These are phyloP conservation scores for Tholera decimalis DNA, from an alignment of 2,888 invertebrate genomes.

Conservation along the genomic window DNA sequence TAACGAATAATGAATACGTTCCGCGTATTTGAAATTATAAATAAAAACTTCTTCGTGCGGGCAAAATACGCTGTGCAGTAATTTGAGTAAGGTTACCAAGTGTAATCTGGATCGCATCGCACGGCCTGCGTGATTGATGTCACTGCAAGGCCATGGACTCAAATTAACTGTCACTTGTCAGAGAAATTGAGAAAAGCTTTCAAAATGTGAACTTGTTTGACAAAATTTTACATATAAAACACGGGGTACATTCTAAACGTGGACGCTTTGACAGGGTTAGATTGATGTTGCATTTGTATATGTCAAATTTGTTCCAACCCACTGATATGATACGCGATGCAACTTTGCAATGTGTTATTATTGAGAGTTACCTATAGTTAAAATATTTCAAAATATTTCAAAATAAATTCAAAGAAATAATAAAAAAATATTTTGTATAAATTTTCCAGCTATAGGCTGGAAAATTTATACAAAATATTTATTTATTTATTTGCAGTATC, in stretches of 20 bases:
- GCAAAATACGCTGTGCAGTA: conserved; percentile 28
- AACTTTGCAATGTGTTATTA: conserved; percentile 9
- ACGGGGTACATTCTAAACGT: conserved; percentile 53
- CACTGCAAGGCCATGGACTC: conserved; percentile 66
- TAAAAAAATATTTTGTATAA: too few species aligned
- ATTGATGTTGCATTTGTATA: conserved; percentile 40
- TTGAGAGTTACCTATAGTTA: too few species aligned
- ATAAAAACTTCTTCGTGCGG: too few species aligned
- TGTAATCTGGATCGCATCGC: conserved; percentile 68
- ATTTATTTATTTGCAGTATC: not conserved
- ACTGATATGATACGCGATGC: conserved; percentile 3
- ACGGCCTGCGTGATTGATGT: conserved; percentile 71
- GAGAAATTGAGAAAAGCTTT: conserved; percentile 65
- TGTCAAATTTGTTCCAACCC: not conserved
- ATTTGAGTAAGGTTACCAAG: conserved; percentile 48
- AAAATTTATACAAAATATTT: too few species aligned
- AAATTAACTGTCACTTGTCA: conserved; percentile 74
- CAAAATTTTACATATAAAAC: conserved; percentile 59
- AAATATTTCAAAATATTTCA: too few species aligned
- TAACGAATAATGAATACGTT: not conserved
- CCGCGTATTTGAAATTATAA: conserved; percentile 17
- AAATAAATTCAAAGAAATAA: too few species aligned
- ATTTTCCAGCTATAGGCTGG: too few species aligned
- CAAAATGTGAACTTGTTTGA: conserved; percentile 61
- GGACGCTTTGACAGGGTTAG: conserved; percentile 53